Conservation (phyloP, 2,113 vertebrate genomes). For the Astur gentilis region DNA sequence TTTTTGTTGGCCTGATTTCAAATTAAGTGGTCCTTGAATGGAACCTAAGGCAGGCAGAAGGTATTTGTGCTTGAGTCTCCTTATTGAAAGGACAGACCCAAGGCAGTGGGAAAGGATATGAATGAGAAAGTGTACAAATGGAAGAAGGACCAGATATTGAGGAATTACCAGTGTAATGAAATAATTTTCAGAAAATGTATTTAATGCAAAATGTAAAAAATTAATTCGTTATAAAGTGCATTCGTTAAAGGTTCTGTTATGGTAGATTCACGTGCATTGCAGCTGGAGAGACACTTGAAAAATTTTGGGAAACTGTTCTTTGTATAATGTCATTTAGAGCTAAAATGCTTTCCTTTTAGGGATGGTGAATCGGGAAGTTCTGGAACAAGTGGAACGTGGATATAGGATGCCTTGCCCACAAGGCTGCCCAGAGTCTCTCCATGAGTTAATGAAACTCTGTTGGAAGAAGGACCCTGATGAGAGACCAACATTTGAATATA, state of each 20-base stretch:
- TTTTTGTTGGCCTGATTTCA: neutral
- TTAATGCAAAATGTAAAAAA: neutral
- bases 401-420: constrained; percentile 96
- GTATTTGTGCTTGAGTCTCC: neutral
- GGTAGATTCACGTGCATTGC: neutral
- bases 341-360: constrained; percentile 69
- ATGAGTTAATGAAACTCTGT: constrained; percentile 93
- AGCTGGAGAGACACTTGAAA: neutral
- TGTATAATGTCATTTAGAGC: neutral
- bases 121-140: neutral
- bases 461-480: constrained; percentile 97
- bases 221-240: rapidly evolving
- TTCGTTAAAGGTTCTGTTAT: neutral
- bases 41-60: neutral
- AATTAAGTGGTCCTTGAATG: neutral
- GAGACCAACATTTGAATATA: constrained; percentile 95
- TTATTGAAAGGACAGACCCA: neutral
- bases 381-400: constrained; percentile 94
- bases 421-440: constrained; percentile 92
- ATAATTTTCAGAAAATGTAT: neutral
- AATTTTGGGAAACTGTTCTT: neutral
- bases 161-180: neutral
- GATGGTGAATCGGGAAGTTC: constrained; percentile 94
- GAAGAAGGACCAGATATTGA: neutral
- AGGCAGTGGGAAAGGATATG: neutral